Percentiles rank a stretch among this genome's conserved stretches.
These are phyloP conservation scores for Junonia oenone DNA, from an alignment of 2,888 invertebrate genomes.

Conservation along the genomic window DNA sequence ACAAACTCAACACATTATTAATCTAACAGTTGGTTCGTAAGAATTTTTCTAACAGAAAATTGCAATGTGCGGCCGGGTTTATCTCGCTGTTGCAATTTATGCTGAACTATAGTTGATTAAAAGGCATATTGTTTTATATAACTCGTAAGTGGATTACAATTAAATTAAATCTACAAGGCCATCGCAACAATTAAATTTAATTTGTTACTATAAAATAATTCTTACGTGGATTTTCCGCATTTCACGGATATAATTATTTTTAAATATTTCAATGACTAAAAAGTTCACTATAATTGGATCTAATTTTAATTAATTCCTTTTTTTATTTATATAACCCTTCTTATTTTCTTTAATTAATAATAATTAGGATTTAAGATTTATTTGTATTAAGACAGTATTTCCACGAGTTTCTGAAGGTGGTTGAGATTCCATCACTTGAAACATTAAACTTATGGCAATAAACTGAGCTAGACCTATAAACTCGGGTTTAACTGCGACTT, in stretches of 20 bases:
- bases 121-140: conserved; percentile 1
- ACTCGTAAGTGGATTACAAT: background rate
- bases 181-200: conserved; percentile 6
- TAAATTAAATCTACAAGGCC: conserved; percentile 5
- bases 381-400: no score
- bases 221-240: background rate
- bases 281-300: background rate
- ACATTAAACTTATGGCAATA: background rate
- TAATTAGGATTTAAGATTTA: no score
- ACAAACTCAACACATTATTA: no score
- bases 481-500: background rate
- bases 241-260: background rate
- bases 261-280: background rate
- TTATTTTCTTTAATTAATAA: no score
- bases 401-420: no score
- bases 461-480: background rate
- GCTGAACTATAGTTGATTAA: background rate
- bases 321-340: no score
- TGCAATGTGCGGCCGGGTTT: background rate
- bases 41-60: no score
- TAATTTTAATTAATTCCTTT: background rate
- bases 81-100: background rate
- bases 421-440: no score
- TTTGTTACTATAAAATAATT: background rate
- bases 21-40: no score